Percentiles rank a stretch among this genome's conserved stretches.
phyloP scores from a whole-genome alignment of 2,113 vertebrate genomes.

The Galbula dea region DNA sequence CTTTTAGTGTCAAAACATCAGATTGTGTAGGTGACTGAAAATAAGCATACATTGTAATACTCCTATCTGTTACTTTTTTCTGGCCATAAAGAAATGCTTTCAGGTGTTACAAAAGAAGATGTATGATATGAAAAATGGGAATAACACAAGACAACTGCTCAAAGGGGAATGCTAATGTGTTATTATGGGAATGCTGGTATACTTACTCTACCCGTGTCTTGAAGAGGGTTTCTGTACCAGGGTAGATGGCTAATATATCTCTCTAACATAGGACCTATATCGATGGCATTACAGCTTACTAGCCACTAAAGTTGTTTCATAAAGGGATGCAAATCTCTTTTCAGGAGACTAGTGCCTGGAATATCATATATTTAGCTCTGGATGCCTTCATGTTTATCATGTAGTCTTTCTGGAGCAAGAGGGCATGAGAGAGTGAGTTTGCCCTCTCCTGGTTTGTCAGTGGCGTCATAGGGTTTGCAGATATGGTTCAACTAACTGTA shows the following conservation, averaged over 20 bases:
- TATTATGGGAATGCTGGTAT: not conserved
- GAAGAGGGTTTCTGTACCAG: not conserved
- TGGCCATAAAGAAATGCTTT: conserved; percentile 26
- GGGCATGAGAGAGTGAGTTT: not conserved
- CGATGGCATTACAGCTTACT: not conserved
- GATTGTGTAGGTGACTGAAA: conserved; percentile 50
- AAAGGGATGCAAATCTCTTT: not conserved
- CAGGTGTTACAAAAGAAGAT: conserved; percentile 12
- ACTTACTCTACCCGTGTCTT: not conserved
- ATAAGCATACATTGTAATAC: conserved; percentile 36
- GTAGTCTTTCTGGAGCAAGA: not conserved
- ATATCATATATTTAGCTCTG: not conserved
- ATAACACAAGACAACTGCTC: not conserved
- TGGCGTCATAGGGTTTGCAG: not conserved
- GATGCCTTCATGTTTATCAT: not conserved
- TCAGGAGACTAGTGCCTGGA: not conserved
- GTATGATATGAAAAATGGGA: conserved; percentile 23
- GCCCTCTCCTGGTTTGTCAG: not conserved
- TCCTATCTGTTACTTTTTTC: conserved; percentile 26
- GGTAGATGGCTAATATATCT: not conserved
- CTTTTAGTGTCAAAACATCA: conserved; percentile 70
- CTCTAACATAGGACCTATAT: not conserved
- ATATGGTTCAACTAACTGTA: not conserved
- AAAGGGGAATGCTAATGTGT: conserved; percentile 32
- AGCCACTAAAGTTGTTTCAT: not conserved